phyloP scores from a whole-genome alignment of 2,113 vertebrate species.

The Mugil cephalus region DNA sequence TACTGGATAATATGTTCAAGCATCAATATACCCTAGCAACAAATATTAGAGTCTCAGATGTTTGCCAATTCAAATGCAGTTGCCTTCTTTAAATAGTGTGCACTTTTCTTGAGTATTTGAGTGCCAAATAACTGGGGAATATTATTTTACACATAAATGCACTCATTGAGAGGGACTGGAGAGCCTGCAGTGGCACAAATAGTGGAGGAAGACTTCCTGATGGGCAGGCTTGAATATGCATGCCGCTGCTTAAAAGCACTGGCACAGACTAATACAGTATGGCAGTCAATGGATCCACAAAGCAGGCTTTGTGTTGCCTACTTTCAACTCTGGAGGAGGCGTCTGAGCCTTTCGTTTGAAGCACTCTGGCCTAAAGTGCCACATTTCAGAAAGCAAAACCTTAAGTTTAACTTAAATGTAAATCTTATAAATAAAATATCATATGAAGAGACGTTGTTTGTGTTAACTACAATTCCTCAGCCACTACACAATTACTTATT shows the following conservation, averaged over 20 bases:
- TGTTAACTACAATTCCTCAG: conserved; percentile 22
- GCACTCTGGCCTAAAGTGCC: conserved; percentile 20
- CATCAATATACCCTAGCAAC: not conserved
- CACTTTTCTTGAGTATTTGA: conserved; percentile 14
- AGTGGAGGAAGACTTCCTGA: conserved; percentile 56
- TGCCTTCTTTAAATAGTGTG: conserved; percentile 30
- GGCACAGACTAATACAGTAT: conserved; percentile 57
- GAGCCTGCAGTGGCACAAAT: conserved; percentile 42
- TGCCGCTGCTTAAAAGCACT: conserved; percentile 51
- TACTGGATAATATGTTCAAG: conserved; percentile 14
- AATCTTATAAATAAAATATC: conserved; percentile 26
- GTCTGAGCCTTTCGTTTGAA: conserved; percentile 50
- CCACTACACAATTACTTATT: conserved; percentile 49
- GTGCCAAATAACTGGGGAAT: conserved; percentile 50
- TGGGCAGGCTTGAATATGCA: conserved; percentile 68
- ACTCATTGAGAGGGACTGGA: conserved; percentile 46
- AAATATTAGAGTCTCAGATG: conserved; percentile 22
- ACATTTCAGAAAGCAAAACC: conserved; percentile 35
- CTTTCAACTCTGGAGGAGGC: conserved; percentile 61
- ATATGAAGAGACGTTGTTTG: conserved; percentile 9
- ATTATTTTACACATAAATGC: conserved; percentile 60
- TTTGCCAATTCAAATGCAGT: conserved; percentile 17
- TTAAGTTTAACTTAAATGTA: not conserved
- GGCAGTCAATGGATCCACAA: conserved; percentile 65
- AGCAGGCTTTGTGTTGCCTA: conserved; percentile 61